Evolutionary conservation across 2,797 vertebrate species (phyloP).

Genomic region (Leptoclinus maculatus): DNA sequence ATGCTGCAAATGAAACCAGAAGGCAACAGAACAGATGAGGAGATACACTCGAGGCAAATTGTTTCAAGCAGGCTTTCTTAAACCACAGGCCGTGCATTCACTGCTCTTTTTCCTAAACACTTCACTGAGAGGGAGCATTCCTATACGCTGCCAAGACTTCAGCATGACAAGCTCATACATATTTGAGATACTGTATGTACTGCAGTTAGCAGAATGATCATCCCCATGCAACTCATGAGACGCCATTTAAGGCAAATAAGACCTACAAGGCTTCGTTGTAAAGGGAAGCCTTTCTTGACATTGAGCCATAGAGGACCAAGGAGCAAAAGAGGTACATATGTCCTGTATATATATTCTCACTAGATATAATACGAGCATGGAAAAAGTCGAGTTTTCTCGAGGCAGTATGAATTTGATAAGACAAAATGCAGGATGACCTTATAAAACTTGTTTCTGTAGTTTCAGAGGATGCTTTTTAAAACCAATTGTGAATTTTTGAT

Average conservation of each 20-base stretch:
- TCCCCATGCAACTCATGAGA: neutral
- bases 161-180: neutral
- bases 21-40: constrained; percentile 44
- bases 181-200: neutral
- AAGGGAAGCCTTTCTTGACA: neutral
- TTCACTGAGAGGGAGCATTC: constrained; percentile 1
- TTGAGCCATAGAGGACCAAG: neutral
- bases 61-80: constrained; percentile 4
- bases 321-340: neutral
- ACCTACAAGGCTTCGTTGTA: neutral
- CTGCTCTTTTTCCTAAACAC: constrained; percentile 3
- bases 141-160: constrained; percentile 2
- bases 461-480: neutral
- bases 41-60: constrained; percentile 12
- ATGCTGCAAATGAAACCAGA: constrained; percentile 56
- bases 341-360: neutral
- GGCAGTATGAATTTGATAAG: neutral
- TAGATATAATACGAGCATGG: neutral
- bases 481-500: neutral
- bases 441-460: neutral
- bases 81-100: neutral
- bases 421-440: constrained; percentile 1
- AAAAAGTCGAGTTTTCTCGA: neutral
- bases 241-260: neutral
- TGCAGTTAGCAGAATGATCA: neutral